These are phyloP conservation scores for Saccopteryx leptura DNA, from an alignment of 2,113 vertebrate genomes.

Conservation along the genomic window DNA sequence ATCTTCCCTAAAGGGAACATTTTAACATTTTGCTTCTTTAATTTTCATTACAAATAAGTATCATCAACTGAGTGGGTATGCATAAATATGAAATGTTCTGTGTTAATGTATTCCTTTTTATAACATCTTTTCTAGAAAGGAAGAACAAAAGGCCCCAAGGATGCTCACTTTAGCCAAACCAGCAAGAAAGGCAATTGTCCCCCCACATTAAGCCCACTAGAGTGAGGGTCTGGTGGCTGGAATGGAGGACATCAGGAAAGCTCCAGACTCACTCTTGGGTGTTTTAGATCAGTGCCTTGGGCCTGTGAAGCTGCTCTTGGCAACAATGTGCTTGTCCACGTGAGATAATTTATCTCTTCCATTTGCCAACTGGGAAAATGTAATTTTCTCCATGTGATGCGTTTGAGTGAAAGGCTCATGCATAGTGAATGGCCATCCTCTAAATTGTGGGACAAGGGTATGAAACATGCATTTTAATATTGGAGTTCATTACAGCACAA, in stretches of 20 bases:
- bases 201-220: background rate
- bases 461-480: slow-evolving; percentile 71
- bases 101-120: slow-evolving; percentile 70
- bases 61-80: slow-evolving; percentile 67
- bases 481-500: background rate
- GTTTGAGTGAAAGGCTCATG: slow-evolving; percentile 56
- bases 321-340: slow-evolving; percentile 41
- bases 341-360: slow-evolving; percentile 68
- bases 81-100: slow-evolving; percentile 64
- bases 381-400: slow-evolving; percentile 69
- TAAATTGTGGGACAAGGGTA: slow-evolving; percentile 19
- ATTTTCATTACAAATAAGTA: slow-evolving; percentile 75
- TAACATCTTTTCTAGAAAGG: slow-evolving; percentile 48
- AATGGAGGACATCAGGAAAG: background rate
- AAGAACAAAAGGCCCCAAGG: slow-evolving; percentile 47
- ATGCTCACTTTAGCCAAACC: slow-evolving; percentile 39
- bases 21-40: slow-evolving; percentile 73
- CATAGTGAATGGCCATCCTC: slow-evolving; percentile 64
- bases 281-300: background rate
- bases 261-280: background rate
- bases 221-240: background rate
- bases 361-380: slow-evolving; percentile 69
- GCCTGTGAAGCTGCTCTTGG: slow-evolving; percentile 49
- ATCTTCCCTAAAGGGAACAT: slow-evolving; percentile 49
- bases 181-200: background rate